These are phyloP conservation scores for Octonoba sinensis DNA, from an alignment of 2,888 invertebrate species.

Conservation along the genomic window DNA sequence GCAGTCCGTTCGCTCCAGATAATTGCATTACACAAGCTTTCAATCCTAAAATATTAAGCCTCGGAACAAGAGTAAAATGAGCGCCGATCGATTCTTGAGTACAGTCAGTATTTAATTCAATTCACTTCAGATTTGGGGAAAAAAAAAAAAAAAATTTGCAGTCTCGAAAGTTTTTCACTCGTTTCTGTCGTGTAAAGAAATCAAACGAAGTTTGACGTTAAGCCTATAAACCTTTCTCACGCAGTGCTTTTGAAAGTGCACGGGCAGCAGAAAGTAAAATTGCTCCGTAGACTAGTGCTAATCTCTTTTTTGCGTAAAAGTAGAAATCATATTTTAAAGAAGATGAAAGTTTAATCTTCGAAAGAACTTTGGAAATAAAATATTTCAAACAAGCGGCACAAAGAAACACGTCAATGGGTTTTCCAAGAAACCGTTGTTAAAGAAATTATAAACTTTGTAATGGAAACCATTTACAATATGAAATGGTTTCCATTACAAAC, in stretches of 20 bases:
- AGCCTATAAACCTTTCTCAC: constrained; percentile 34
- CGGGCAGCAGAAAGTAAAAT: constrained; percentile 31
- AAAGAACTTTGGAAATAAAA: no score
- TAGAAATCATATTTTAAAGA: no score
- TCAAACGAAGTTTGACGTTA: constrained; percentile 44
- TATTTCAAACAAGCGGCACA: no score
- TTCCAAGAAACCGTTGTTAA: no score
- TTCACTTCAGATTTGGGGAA: no score
- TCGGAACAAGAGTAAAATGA: neutral
- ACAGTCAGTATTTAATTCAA: constrained; percentile 37
- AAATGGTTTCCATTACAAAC: no score
- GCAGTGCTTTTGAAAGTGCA: constrained; percentile 13
- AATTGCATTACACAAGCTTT: constrained; percentile 42
- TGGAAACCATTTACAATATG: no score
- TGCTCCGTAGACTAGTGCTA: constrained; percentile 26
- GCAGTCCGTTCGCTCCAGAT: constrained; percentile 7
- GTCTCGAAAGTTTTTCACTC: neutral
- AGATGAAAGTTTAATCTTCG: no score
- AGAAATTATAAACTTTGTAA: no score
- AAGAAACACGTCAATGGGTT: no score
- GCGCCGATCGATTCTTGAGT: constrained; percentile 1
- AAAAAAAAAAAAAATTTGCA: neutral
- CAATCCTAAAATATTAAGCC: constrained; percentile 44
- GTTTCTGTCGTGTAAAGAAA: constrained; percentile 6
- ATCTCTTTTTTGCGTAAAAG: constrained; percentile 11